Evolutionary conservation across 1,140 invertebrate genomes (phyloP), one percentile per base, ranked within the genome.

Genomic region (Episyrphus balteatus): DNA sequence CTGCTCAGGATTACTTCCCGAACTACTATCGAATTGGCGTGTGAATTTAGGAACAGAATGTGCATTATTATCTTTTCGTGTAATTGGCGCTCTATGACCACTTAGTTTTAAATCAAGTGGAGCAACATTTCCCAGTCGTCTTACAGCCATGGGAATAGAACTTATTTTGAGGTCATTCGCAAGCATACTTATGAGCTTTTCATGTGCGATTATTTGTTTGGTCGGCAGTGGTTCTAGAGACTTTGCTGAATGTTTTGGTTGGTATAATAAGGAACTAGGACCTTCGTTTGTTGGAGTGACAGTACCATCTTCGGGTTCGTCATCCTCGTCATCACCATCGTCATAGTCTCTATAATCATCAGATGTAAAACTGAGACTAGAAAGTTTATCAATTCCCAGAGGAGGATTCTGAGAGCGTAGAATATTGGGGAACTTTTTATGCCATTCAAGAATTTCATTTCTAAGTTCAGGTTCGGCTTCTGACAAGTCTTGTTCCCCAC

Each of bases 401-500:
- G 36, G 13, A 14, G 36, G 36, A 5, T 11, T 37, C 13, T 37
- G 3, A 3, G 15, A 37, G 13, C 36, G 13, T 11, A 14, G 11
- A 5, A 37, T 65, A n/a, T 11, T 49, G 46, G 8, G 66, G 17
- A 68, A 68, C 43, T 61, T 56, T 1, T 48, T 50, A 19, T 62
- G 66, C 66, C 66, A 68, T 33, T 64, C 65, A 26, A 49, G 46
- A 13, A 68, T 61, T 44, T 68, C 66, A 19, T 63, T 49, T 1
- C 58, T 50, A 15, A 68, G 47, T 19, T 68, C 66, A 7, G 53
- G 50, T 18, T 68, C 65, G 5, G 48, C 31, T 1, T 55, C 54
- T 5, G 56, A 48, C 21, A 67, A 34, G 0, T 41, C 9, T n/a
- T 66, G 57, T 41, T 62, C 59, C 0, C 60, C 58, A 40, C 52